These are phyloP conservation scores for Parazoanthus atlanticus DNA, from an alignment of 92 coral and sea anemone genomes.

Conservation along the genomic window DNA sequence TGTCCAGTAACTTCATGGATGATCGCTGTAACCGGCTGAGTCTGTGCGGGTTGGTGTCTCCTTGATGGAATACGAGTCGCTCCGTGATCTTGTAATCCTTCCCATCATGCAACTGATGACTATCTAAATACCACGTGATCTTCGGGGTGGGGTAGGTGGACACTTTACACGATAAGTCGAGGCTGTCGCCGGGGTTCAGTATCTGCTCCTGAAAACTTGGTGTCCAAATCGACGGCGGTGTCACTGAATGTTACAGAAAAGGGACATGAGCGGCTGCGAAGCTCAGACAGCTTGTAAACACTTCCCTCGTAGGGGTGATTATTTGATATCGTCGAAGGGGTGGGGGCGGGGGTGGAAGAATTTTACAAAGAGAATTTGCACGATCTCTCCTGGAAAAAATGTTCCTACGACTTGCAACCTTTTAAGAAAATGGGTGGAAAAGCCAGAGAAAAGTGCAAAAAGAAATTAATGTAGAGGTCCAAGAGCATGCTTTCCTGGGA, in stretches of 20 bases:
- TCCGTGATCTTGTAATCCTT: slow-evolving; percentile 50
- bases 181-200: slow-evolving; percentile 58
- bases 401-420: no score
- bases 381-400: no score
- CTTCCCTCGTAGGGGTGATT: not conserved
- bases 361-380: no score
- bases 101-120: slow-evolving; percentile 50
- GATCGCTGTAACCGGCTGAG: slow-evolving; percentile 59
- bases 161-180: slow-evolving; percentile 75
- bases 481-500: no score
- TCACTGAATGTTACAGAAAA: slow-evolving; percentile 10
- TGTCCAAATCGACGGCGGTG: slow-evolving; percentile 34
- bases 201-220: slow-evolving; percentile 45
- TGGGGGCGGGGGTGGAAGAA: no score
- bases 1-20: slow-evolving; percentile 69
- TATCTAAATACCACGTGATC: slow-evolving; percentile 87
- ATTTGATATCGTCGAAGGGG: no score
- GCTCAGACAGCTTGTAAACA: not conserved
- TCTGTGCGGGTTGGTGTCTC: slow-evolving; percentile 13
- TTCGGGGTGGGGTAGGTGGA: slow-evolving; percentile 54
- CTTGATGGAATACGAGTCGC: slow-evolving; percentile 42
- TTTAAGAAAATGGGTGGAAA: no score
- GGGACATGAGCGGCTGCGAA: not conserved
- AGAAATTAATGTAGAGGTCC: no score
- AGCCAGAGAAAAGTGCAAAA: no score